Conservation (phyloP, 2,888 invertebrate genomes). For the Agriopis leucophaearia region DNA sequence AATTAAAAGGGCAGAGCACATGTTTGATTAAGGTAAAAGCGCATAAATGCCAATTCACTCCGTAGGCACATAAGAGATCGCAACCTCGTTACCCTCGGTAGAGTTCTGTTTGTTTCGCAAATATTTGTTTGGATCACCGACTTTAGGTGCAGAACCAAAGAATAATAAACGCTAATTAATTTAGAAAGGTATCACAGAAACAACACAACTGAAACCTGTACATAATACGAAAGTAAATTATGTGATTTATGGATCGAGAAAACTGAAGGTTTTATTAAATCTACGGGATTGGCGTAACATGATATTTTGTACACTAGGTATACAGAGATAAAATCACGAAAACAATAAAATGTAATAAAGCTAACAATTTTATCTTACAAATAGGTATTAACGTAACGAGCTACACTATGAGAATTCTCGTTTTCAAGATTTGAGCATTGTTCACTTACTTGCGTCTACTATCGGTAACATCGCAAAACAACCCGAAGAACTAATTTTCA, state of each 20-base stretch:
- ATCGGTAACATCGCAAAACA: neutral
- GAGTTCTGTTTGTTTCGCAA: constrained; percentile 30
- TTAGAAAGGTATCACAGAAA: constrained; percentile 8
- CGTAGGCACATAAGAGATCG: constrained; percentile 40
- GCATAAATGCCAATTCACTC: constrained; percentile 48
- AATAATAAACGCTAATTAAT: constrained; percentile 21
- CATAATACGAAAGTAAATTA: neutral
- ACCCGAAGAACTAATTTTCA: neutral
- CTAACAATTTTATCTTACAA: too few relatives aligned
- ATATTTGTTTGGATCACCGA: constrained; percentile 26
- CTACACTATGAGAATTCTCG: too few relatives aligned
- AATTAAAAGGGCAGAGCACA: constrained; percentile 41
- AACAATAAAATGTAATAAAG: too few relatives aligned
- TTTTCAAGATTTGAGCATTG: too few relatives aligned
- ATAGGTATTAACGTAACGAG: too few relatives aligned
- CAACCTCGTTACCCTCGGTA: constrained; percentile 42
- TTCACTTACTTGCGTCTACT: neutral
- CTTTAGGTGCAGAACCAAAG: constrained; percentile 8
- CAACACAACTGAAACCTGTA: neutral
- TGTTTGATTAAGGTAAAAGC: constrained; percentile 66
- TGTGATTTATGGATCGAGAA: too few relatives aligned
- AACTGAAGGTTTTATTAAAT: too few relatives aligned
- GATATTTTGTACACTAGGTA: too few relatives aligned
- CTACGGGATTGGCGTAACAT: too few relatives aligned
- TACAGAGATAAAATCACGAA: too few relatives aligned